Evolutionary conservation across 2,113 vertebrate species (phyloP).

Genomic region (Ancistrus triradiatus): DNA sequence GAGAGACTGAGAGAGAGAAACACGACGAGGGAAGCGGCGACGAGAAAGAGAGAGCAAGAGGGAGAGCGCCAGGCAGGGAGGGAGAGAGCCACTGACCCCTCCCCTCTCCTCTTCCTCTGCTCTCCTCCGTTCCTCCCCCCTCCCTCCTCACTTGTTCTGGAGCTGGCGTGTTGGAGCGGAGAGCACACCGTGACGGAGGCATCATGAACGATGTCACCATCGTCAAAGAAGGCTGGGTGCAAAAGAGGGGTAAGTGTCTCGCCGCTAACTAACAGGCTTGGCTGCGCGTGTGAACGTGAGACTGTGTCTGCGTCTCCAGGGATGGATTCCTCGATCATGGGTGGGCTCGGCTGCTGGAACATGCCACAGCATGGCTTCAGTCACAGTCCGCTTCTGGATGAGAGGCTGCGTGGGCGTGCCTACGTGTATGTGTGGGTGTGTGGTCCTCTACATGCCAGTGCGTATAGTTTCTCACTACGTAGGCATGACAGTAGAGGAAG

Average conservation of each 20-base stretch:
- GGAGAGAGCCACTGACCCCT: slow-evolving; percentile 63
- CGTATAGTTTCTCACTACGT: too few relatives aligned
- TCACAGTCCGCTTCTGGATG: slow-evolving; percentile 43
- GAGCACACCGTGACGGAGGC: slow-evolving; percentile 81
- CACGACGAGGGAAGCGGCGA: slow-evolving; percentile 49
- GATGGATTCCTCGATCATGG: slow-evolving; percentile 36
- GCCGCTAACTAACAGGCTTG: slow-evolving; percentile 25
- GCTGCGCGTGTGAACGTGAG: slow-evolving; percentile 31
- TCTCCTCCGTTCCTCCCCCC: slow-evolving; percentile 36
- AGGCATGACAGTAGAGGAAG: neutral
- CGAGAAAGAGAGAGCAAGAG: slow-evolving; percentile 50
- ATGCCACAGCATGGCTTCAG: slow-evolving; percentile 53
- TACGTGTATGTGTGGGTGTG: slow-evolving; percentile 5
- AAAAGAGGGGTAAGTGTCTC: slow-evolving; percentile 92
- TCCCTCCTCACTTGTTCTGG: slow-evolving; percentile 66
- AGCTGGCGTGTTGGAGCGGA: slow-evolving; percentile 77
- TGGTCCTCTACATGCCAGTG: neutral
- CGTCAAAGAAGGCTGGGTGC: slow-evolving; percentile 98
- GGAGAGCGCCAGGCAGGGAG: slow-evolving; percentile 55
- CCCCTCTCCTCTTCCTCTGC: slow-evolving; percentile 43
- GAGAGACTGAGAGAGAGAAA: slow-evolving; percentile 54
- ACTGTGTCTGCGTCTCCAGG: slow-evolving; percentile 30
- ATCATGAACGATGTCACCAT: slow-evolving; percentile 99
- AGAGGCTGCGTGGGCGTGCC: slow-evolving; percentile 35
- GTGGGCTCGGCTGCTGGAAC: slow-evolving; percentile 53